These are phyloP conservation scores for Cichlasoma orientale DNA, from an alignment of 2,797 vertebrate genomes.

Conservation along the genomic window DNA sequence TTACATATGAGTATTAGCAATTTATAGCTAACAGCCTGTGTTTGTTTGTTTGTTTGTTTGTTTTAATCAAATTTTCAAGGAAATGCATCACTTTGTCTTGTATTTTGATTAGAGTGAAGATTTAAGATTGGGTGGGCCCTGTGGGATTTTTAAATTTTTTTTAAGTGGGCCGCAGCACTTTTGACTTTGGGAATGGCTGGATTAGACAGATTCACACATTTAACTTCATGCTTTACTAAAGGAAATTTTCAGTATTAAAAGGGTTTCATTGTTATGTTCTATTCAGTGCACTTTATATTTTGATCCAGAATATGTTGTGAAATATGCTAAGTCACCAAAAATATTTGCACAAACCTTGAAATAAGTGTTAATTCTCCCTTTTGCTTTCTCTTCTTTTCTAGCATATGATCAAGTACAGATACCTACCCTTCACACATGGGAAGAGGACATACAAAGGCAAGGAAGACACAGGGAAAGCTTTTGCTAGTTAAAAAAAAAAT, in stretches of 20 bases:
- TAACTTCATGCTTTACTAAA: neutral
- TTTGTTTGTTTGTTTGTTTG: too few species aligned
- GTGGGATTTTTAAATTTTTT: too few species aligned
- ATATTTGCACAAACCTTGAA: neutral
- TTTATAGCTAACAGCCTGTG: too few species aligned
- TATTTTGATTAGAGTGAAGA: too few species aligned
- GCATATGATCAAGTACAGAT: conserved; percentile 99
- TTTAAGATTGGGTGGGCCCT: too few species aligned
- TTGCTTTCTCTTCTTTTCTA: conserved; percentile 70
- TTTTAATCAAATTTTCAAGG: too few species aligned
- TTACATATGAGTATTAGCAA: too few species aligned
- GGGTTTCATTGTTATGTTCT: neutral
- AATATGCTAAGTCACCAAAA: neutral
- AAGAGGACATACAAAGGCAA: conserved; percentile 99
- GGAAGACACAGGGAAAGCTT: conserved; percentile 93
- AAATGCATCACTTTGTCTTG: too few species aligned
- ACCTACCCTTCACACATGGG: conserved; percentile 98
- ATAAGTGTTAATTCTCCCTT: conserved; percentile 28
- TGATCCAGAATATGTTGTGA: neutral
- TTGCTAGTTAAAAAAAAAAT: conserved; percentile 91
- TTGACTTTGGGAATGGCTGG: too few species aligned
- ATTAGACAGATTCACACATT: neutral
- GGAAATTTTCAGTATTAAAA: neutral
- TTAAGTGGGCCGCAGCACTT: too few species aligned
- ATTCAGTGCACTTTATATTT: neutral